Evolutionary conservation across 1,140 invertebrate species (phyloP).

Genomic region (Panulirus ornatus): DNA sequence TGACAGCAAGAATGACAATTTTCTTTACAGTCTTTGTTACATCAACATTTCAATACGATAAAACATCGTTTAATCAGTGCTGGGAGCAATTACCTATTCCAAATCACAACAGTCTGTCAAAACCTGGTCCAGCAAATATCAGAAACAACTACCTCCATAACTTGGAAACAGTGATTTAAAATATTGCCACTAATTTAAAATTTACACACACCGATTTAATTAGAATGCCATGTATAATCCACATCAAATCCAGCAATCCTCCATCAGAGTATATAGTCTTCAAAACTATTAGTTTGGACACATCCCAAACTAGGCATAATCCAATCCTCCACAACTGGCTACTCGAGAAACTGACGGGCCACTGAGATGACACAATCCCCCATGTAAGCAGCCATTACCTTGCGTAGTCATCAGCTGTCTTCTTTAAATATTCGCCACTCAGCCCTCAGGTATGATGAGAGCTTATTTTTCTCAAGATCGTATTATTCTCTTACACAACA

Average conservation of each 20-base stretch:
- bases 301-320: slow-evolving; percentile 30
- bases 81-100: slow-evolving; percentile 16
- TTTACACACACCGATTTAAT: slow-evolving; percentile 4
- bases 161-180: background rate
- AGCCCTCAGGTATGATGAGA: background rate
- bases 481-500: background rate
- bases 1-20: slow-evolving; percentile 23
- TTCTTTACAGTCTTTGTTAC: slow-evolving; percentile 31
- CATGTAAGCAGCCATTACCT: slow-evolving; percentile 59
- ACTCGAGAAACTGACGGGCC: slow-evolving; percentile 48
- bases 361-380: slow-evolving; percentile 47
- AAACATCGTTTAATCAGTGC: slow-evolving; percentile 11
- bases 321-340: slow-evolving; percentile 17
- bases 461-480: background rate
- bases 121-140: slow-evolving; percentile 14
- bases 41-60: slow-evolving; percentile 23
- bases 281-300: slow-evolving; percentile 10
- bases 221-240: slow-evolving; percentile 18
- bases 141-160: slow-evolving; percentile 23
- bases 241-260: slow-evolving; percentile 9
- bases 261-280: slow-evolving; percentile 28
- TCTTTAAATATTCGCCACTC: background rate
- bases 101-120: slow-evolving; percentile 18
- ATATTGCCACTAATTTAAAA: slow-evolving; percentile 17
- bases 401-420: slow-evolving; percentile 17